phyloP scores from a whole-genome alignment of 2,113 vertebrate species.

The Geothlypis trichas region DNA sequence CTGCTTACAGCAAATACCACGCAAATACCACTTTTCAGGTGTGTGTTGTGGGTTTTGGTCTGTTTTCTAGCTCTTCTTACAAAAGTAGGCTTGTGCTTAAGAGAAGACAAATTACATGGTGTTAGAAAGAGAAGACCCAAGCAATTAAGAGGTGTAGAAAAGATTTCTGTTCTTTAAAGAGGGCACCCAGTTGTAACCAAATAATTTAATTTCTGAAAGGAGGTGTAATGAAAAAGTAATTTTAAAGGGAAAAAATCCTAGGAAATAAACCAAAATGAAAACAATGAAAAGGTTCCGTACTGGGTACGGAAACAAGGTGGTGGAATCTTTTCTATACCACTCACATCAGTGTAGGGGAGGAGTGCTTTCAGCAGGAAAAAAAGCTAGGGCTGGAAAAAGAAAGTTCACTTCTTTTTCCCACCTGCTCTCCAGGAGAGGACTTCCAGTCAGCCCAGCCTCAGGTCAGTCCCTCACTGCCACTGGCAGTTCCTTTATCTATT shows the following conservation, averaged over 20 bases:
- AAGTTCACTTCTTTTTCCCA: no score
- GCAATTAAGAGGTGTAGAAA: not conserved
- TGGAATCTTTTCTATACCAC: not conserved
- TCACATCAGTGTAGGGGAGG: no score
- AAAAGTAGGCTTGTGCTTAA: not conserved
- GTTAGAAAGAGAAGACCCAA: not conserved
- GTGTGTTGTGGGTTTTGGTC: not conserved
- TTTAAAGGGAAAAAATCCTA: not conserved
- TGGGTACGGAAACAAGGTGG: not conserved
- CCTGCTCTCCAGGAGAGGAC: no score
- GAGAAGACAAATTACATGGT: not conserved
- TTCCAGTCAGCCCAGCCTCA: accelerated
- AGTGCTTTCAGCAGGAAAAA: no score
- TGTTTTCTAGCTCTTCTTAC: not conserved
- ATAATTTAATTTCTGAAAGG: not conserved
- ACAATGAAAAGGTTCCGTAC: not conserved
- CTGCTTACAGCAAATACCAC: not conserved
- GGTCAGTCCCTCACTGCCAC: not conserved
- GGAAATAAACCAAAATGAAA: not conserved
- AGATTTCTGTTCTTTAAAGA: not conserved
- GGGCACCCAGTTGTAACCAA: not conserved
- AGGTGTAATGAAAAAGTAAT: not conserved
- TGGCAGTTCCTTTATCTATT: not conserved
- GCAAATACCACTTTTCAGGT: not conserved
- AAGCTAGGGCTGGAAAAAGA: no score